A percentile compares a stretch with the other conserved stretches of the same genome.
Evolutionary conservation across 2,888 invertebrate genomes (phyloP).

Genomic region (Pachymerium ferrugineum): DNA sequence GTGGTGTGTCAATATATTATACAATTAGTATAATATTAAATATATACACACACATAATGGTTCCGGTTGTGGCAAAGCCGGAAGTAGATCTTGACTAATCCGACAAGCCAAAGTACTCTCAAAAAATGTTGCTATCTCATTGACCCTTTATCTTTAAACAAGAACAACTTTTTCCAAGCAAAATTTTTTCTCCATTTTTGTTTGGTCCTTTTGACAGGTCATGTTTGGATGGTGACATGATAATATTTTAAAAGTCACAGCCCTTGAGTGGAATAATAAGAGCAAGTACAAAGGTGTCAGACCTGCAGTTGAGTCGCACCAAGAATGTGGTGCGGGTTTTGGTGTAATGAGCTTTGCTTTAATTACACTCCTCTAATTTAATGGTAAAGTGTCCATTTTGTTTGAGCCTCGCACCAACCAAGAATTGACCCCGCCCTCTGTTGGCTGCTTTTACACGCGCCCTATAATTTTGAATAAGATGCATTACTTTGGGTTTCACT

Average conservation of each 20-base stretch:
- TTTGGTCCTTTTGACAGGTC: background rate
- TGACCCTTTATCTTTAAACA: too few relatives aligned
- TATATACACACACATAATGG: too few relatives aligned
- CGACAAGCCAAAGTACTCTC: too few relatives aligned
- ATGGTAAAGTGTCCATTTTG: background rate
- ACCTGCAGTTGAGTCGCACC: background rate
- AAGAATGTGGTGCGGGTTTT: background rate
- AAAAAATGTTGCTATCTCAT: too few relatives aligned
- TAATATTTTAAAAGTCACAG: background rate
- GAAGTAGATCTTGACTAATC: too few relatives aligned
- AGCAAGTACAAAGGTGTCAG: conserved; percentile 2
- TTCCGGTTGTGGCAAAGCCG: too few relatives aligned
- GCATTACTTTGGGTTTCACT: background rate
- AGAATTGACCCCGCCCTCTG: background rate
- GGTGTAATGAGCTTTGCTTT: conserved; percentile 14
- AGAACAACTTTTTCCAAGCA: too few relatives aligned
- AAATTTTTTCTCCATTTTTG: too few relatives aligned
- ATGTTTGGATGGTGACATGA: background rate
- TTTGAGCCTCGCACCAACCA: background rate
- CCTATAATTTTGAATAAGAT: background rate
- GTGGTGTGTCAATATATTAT: too few relatives aligned
- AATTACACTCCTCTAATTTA: conserved; percentile 21
- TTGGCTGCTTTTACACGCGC: background rate
- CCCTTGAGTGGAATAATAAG: conserved; percentile 7
- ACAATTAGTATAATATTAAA: too few relatives aligned